Base-by-base conservation (phyloP, 1,140 invertebrate species). In the Pseudachorutes palmiensis region DNA sequence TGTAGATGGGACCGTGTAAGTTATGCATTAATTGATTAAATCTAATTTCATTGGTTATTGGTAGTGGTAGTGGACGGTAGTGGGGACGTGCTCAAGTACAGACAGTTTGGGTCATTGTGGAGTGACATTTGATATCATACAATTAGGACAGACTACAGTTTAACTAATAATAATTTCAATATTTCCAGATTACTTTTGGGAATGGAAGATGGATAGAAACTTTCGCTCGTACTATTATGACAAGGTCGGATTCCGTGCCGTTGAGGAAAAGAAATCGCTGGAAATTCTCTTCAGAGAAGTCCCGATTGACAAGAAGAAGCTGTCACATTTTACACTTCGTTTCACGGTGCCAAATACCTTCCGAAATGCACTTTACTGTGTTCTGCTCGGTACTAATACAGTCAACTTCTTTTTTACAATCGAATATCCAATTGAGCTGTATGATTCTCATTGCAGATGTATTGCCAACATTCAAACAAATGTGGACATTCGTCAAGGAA, bases 181-280 rank as follows among this genome's bases (percentile, higher is more conserved):
- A 45, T 45, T 9, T 12, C 19, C 36, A 45, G 9, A 12, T 45
- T 45, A 9, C 9, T 45, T 45, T 45, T 45, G 12, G 51, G 12
- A 26, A 55, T 55, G 51, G 51, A 55, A 55, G 24, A 55, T 55
- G 51, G 51, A 55, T 22, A 55, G 73, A 74, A 95, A 94, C 80
- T 94, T 95, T 80, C 84, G 92, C 32, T 92, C 89, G 0, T 87
- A 89, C 24, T 95, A 94, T 75, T 94, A 94, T 75, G 89, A 91
- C 78, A 90, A 90, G 82, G 90, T 93, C 51, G 92, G 91, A 62
- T 92, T 90, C 80, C 84, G 87, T 62, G 89, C 88, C 72, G 90
- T 94, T 0, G 92, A 94, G 78, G 92, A 95, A 77, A 94, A 92
- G 77, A 92, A 90, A 79, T 92, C 91, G 0, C 78, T 95, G n/a